A percentile compares a stretch with the other conserved stretches of the same genome.
Evolutionary conservation across 35 echinoderm and acorn worm species (phyloP).

Genomic region (Amphiura filiformis): DNA sequence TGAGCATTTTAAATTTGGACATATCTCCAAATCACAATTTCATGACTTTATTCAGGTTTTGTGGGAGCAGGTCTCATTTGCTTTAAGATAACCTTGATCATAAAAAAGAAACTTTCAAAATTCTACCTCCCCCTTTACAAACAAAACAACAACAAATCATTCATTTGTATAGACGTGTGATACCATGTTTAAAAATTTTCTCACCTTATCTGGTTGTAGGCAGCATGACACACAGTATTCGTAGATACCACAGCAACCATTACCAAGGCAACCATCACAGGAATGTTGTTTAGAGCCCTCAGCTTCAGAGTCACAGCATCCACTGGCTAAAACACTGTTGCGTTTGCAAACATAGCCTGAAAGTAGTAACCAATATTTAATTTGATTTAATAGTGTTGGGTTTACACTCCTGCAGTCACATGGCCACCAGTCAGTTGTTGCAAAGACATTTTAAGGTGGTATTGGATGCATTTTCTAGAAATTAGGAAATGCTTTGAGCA

Average conservation of each 20-base stretch:
- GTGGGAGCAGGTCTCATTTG: neutral
- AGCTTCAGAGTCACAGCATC: constrained; percentile 63
- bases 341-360: constrained; percentile 78
- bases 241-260: constrained; percentile 82
- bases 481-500: too few relatives aligned
- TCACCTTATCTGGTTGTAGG: constrained; percentile 93
- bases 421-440: neutral
- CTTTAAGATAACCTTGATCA: too few relatives aligned
- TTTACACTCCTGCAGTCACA: neutral
- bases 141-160: neutral
- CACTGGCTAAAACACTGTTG: constrained; percentile 57
- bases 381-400: neutral
- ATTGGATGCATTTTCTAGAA: too few relatives aligned
- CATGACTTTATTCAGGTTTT: too few relatives aligned
- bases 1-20: too few relatives aligned
- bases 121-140: too few relatives aligned
- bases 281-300: constrained; percentile 39
- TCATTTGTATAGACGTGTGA: neutral
- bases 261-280: constrained; percentile 72
- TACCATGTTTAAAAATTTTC: neutral
- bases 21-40: too few relatives aligned
- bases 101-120: neutral
- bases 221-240: constrained; percentile 97
- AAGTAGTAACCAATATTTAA: neutral
- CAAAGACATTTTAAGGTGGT: too few relatives aligned